Conservation (phyloP, 1,140 invertebrate genomes). For the Drosophila tristis region DNA sequence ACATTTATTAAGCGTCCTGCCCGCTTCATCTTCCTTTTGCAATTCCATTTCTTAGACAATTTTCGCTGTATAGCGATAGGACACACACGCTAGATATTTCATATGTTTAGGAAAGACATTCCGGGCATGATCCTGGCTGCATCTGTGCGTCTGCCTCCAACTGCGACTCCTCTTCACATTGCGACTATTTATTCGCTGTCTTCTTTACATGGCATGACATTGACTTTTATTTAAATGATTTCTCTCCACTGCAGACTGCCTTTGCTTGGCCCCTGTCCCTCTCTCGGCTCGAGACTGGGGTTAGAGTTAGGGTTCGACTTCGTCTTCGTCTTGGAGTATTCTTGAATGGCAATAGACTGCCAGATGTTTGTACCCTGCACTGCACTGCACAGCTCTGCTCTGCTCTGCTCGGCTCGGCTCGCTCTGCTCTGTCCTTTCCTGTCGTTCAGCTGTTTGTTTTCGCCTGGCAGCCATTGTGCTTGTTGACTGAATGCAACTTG, state of each 20-base stretch:
- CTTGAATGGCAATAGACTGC: conserved; percentile 74
- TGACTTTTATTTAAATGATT: conserved; percentile 83
- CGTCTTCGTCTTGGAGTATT: conserved; percentile 18
- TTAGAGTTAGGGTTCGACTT: conserved; percentile 5
- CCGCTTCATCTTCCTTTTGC: conserved; percentile 15
- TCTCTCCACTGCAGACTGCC: conserved; percentile 56
- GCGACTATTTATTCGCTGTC: conserved; percentile 76
- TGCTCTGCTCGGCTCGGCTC: too few relatives aligned
- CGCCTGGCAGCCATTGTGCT: conserved; percentile 61
- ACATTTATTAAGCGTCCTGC: conserved; percentile 58
- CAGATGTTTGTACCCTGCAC: too few relatives aligned
- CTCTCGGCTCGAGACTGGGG: background rate
- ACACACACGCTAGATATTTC: conserved; percentile 66
- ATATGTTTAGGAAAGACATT: conserved; percentile 28
- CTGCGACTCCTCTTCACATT: background rate
- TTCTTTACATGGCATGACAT: conserved; percentile 77
- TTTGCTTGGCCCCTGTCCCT: conserved; percentile 9
- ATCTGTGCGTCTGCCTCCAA: conserved; percentile 14
- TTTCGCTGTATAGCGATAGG: conserved; percentile 55
- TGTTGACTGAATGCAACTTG: conserved; percentile 73
- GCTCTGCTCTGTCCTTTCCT: conserved; percentile 2
- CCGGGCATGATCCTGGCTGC: conserved; percentile 33
- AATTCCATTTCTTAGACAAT: conserved; percentile 46
- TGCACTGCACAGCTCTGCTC: too few relatives aligned
- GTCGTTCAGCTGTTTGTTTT: conserved; percentile 63